phyloP scores from a whole-genome alignment of 2,888 invertebrate genomes.

The Aplocera efformata region DNA sequence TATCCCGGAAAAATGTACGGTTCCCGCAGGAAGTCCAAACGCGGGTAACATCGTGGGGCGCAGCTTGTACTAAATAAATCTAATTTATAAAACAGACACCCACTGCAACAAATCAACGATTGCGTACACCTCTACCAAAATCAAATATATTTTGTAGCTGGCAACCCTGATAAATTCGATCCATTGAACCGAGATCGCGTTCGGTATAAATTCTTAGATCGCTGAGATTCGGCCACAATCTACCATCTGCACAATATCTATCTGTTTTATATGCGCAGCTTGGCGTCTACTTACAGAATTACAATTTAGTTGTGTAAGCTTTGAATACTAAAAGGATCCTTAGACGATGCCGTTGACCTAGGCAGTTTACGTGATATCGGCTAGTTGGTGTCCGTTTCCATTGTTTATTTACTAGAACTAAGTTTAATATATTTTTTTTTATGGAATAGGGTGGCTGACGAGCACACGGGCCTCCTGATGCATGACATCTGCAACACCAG shows the following conservation, averaged over 20 bases:
- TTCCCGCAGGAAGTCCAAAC: no score
- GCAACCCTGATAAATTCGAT: slow-evolving; percentile 11
- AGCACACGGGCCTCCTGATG: no score
- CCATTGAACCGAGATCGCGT: no score
- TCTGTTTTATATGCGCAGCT: slow-evolving; percentile 24
- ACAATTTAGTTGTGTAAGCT: slow-evolving; percentile 32
- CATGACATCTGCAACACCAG: no score
- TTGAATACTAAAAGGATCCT: slow-evolving; percentile 36
- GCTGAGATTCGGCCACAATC: slow-evolving; percentile 14
- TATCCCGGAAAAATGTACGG: no score
- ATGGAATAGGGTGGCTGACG: no score
- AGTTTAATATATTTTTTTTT: neutral
- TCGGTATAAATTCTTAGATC: neutral
- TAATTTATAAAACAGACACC: no score
- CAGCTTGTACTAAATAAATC: no score
- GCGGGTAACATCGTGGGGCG: no score
- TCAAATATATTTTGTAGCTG: slow-evolving; percentile 6
- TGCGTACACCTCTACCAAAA: no score
- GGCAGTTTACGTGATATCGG: slow-evolving; percentile 40
- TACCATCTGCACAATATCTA: slow-evolving; percentile 20
- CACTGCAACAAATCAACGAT: no score
- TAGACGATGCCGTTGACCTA: slow-evolving; percentile 45
- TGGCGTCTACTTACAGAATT: slow-evolving; percentile 30
- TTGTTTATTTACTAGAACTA: slow-evolving; percentile 21
- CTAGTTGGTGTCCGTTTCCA: slow-evolving; percentile 28